These are phyloP conservation scores for Ceratina japonica DNA, from an alignment of 1,140 invertebrate genomes.

Conservation along the genomic window DNA sequence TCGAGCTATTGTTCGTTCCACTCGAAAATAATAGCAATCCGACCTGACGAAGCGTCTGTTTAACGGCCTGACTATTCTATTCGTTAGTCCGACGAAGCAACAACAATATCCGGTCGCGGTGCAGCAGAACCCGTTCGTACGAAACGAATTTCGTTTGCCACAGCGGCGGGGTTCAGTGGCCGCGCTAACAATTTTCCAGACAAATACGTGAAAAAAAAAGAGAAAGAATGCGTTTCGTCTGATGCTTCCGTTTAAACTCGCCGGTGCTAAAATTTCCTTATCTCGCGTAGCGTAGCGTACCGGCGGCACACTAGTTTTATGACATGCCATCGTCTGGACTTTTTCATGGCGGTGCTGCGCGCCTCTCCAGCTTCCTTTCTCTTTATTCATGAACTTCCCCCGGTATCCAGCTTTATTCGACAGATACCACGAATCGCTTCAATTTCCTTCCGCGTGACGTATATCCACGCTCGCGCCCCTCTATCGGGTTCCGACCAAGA, in stretches of 20 bases:
- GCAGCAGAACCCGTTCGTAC: not conserved
- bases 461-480: not conserved
- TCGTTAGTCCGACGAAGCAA: not conserved
- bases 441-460: constrained; percentile 30
- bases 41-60: no score
- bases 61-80: no score
- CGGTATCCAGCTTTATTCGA: constrained; percentile 18
- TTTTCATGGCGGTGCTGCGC: constrained; percentile 25
- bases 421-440: constrained; percentile 37
- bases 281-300: not conserved
- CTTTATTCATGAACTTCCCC: constrained; percentile 20
- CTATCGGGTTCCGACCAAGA: constrained; percentile 21
- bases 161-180: not conserved
- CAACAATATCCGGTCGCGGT: not conserved
- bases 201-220: constrained; percentile 1
- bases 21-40: no score
- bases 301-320: constrained; percentile 26
- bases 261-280: constrained; percentile 23
- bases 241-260: not conserved
- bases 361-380: not conserved
- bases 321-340: constrained; percentile 18
- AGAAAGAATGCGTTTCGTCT: not conserved
- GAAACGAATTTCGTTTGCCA: not conserved
- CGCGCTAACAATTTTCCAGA: not conserved
- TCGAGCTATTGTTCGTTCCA: no score